These are phyloP conservation scores for Gymnothorax javanicus DNA, from an alignment of 2,797 vertebrate genomes.

Conservation along the genomic window DNA sequence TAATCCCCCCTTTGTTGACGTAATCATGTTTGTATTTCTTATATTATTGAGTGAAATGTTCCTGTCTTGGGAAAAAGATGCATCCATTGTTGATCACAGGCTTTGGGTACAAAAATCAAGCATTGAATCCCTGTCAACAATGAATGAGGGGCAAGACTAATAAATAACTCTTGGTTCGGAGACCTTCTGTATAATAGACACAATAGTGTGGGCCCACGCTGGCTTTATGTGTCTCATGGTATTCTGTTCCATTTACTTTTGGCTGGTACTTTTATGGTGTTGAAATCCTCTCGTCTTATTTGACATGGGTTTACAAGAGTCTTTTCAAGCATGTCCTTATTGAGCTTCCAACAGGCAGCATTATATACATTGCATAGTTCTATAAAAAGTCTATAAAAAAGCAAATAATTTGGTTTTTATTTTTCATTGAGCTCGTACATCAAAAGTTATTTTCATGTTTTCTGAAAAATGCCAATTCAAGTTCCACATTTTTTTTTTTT, in stretches of 20 bases:
- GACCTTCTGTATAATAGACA: background rate
- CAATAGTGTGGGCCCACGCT: background rate
- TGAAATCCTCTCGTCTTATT: background rate
- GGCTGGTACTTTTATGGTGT: background rate
- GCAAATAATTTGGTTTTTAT: background rate
- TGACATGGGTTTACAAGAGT: background rate
- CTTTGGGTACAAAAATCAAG: constrained; percentile 62
- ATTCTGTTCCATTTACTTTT: background rate
- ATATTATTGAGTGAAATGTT: constrained; percentile 73
- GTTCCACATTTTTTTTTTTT: background rate
- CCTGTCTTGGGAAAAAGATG: constrained; percentile 69
- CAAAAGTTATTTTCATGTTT: background rate
- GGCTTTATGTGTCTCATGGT: background rate
- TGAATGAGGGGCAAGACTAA: constrained; percentile 49
- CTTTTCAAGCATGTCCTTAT: background rate
- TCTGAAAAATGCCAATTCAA: background rate
- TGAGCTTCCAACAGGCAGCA: background rate
- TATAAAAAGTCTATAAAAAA: too few relatives aligned
- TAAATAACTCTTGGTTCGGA: constrained; percentile 48
- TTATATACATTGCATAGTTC: background rate
- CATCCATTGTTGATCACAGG: constrained; percentile 70
- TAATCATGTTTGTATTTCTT: constrained; percentile 75
- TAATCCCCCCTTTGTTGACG: constrained; percentile 77
- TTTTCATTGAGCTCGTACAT: background rate
- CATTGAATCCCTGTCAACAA: constrained; percentile 58